Evolutionary conservation across 2,797 vertebrate genomes (phyloP), one percentile per base, ranked within the genome.

Genomic region (Hoplostethus atlanticus): DNA sequence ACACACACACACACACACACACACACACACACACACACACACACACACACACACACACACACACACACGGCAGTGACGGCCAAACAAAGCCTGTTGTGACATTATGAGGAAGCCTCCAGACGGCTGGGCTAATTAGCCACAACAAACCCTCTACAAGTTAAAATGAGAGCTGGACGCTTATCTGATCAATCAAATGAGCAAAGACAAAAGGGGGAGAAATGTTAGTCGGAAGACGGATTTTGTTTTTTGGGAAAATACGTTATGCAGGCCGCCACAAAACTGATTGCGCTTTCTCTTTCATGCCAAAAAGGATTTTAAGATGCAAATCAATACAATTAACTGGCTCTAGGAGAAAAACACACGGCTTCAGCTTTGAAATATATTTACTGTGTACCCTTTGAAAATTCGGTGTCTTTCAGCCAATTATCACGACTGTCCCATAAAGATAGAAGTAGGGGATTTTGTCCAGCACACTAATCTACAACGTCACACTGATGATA

Each of bases 31-130:
- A 59, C 47, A 64, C 21, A 40, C 54, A 59, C 62, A 61, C 44
- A 15, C n/a, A 58, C 65, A 55, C 55, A 54, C 48, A 50, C 28
- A 54, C 68, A 65, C n/a, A 34, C 13, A 36, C 21, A 21, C 21
- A 21, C 21, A 21, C 21, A 21, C 21, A 21, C 21, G 21, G 21
- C 21, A 21, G 21, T 21, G 21, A 21, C 21, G 52, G 42, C 70
- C 61, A 56, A 85, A 90, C 81, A 91, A 91, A 91, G 86, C 69
- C 67, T 90, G 84, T 84, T 87, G 88, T 91, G 86, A 87, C 81
- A 88, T 84, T 75, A 58, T 75, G 68, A 87, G 92, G 88, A 93
- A 91, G 85, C 77, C 58, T 77, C 59, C 15, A 73, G 80, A 87
- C 54, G 28, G 47, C 57, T 69, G 51, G 38, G 71, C 79, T 87